A percentile compares a stretch with the other conserved stretches of the same genome.
These are phyloP conservation scores for Tachina fera DNA, from an alignment of 2,888 invertebrate genomes.

Conservation along the genomic window DNA sequence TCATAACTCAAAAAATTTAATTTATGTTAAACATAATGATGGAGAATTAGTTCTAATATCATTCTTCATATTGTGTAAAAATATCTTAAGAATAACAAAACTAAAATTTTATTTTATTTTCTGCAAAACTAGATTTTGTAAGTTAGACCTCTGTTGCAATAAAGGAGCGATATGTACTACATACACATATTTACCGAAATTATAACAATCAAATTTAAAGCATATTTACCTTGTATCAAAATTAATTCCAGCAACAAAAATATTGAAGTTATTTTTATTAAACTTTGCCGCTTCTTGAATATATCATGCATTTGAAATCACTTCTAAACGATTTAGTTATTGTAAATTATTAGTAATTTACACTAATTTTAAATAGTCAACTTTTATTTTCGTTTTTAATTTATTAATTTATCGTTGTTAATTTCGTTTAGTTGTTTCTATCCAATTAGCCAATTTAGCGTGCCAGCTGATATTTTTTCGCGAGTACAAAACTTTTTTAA, in stretches of 20 bases:
- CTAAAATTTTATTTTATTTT: too few species aligned
- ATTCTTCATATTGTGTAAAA: too few species aligned
- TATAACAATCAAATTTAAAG: background rate
- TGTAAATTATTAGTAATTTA: constrained; percentile 36
- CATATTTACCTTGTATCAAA: constrained; percentile 48
- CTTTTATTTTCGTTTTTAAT: constrained; percentile 18
- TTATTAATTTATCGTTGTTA: background rate
- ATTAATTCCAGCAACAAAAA: constrained; percentile 39
- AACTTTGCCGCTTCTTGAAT: background rate
- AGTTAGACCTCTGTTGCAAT: too few species aligned
- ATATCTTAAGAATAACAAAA: too few species aligned
- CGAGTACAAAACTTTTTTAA: background rate
- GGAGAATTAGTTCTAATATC: too few species aligned
- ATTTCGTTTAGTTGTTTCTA: background rate
- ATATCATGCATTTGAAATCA: constrained; percentile 29
- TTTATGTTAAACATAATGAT: too few species aligned
- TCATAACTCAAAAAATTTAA: too few species aligned
- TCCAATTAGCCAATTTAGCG: constrained; percentile 62
- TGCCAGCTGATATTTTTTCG: constrained; percentile 30
- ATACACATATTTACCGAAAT: background rate
- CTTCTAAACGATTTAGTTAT: background rate
- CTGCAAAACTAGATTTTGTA: too few species aligned
- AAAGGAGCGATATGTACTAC: too few species aligned
- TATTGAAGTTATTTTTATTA: constrained; percentile 27
- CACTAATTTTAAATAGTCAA: constrained; percentile 37